Evolutionary conservation across 2,113 vertebrate genomes (phyloP).

Genomic region (Chamaetylas fuelleborni): DNA sequence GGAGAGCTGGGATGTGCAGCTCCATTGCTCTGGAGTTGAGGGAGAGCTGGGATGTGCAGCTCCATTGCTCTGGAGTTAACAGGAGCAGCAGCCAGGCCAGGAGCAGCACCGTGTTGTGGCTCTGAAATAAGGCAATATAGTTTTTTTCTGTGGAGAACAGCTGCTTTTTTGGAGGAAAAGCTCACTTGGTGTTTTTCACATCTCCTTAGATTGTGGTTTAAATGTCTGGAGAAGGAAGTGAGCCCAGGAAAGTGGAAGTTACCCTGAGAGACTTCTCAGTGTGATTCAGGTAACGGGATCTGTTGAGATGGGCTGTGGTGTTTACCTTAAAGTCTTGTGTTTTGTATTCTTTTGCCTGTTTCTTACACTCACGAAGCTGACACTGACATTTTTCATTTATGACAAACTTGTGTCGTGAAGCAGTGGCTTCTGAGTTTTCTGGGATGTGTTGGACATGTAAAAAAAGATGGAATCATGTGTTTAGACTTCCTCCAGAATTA

Average conservation of each 20-base stretch:
- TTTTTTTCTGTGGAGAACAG: neutral
- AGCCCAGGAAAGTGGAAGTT: slow-evolving; percentile 2
- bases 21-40: accelerated
- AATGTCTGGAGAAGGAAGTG: slow-evolving; percentile 42
- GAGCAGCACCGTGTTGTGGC: accelerated
- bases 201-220: neutral
- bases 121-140: accelerated
- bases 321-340: no score
- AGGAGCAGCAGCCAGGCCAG: neutral
- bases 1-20: accelerated
- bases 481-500: accelerated
- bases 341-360: neutral
- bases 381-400: accelerated
- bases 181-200: accelerated
- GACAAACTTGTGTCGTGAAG: accelerated
- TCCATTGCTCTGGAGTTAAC: accelerated
- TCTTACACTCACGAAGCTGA: accelerated
- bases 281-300: neutral
- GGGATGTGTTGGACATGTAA: accelerated
- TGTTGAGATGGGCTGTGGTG: neutral
- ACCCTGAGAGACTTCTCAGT: neutral
- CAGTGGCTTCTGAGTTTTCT: neutral
- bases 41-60: accelerated
- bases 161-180: accelerated
- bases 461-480: neutral